phyloP scores from a whole-genome alignment of 2,797 vertebrate genomes.

The Harpagifer antarcticus region DNA sequence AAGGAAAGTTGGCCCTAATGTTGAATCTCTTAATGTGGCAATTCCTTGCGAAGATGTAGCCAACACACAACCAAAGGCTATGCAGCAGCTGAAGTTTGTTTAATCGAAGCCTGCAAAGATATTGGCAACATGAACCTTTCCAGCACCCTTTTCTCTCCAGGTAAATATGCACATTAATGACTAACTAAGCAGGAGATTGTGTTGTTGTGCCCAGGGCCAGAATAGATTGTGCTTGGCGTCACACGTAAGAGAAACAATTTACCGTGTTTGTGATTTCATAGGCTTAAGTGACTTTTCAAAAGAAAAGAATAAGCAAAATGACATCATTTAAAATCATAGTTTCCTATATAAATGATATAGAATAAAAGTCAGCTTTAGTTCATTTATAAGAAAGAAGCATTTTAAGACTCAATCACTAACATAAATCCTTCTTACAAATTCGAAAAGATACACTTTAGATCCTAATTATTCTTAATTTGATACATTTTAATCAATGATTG shows the following conservation, averaged over 20 bases:
- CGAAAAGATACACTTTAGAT: neutral
- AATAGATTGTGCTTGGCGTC: slow-evolving; percentile 66
- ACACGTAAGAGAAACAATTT: slow-evolving; percentile 60
- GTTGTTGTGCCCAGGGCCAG: slow-evolving; percentile 70
- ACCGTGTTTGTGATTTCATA: slow-evolving; percentile 55
- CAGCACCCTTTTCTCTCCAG: slow-evolving; percentile 54
- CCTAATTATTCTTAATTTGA: neutral
- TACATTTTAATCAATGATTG: neutral
- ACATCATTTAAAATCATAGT: slow-evolving; percentile 15
- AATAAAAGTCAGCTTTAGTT: neutral
- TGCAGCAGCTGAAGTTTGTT: slow-evolving; percentile 46
- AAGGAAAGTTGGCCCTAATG: slow-evolving; percentile 15
- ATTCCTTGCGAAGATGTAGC: slow-evolving; percentile 37
- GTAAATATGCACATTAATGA: slow-evolving; percentile 77
- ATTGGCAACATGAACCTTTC: slow-evolving; percentile 78
- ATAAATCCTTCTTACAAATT: neutral
- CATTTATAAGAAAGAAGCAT: neutral
- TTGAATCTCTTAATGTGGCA: slow-evolving; percentile 40
- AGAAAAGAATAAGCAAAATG: slow-evolving; percentile 12
- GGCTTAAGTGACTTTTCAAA: slow-evolving; percentile 48
- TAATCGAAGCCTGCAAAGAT: slow-evolving; percentile 61
- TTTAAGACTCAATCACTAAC: neutral
- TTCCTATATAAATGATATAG: neutral
- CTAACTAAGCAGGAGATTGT: slow-evolving; percentile 77
- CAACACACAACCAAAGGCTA: slow-evolving; percentile 53